Base-by-base conservation (phyloP, 2,888 invertebrate genomes). In the Globia sparganii region DNA sequence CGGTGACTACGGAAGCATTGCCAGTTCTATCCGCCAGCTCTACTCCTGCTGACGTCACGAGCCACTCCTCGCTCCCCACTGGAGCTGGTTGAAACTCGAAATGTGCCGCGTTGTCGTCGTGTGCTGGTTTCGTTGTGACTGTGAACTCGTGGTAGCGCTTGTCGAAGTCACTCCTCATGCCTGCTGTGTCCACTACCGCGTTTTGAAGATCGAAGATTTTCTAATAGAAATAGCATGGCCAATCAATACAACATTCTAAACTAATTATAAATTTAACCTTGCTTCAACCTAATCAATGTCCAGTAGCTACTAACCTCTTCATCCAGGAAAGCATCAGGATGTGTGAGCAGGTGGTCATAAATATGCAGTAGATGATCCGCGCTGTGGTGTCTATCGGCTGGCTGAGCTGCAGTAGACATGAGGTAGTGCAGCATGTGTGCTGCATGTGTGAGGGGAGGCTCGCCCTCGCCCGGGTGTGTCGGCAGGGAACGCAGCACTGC, bases 311-410 rank as follows among this genome's bases (percentile, higher is more conserved):
- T 93, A 92, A 98, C 98, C 97, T 98, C 97, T 93, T 98, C 97
- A 94, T 97, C 97, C 80, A 98, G 97, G 87, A 98, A 97, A 21
- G 98, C 97, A 88, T 97, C 97, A 53, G 97, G 97, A 87, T 96
- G 94, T 80, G 93, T 94, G 65, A 96, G 83, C 59, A 96, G 86
- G 15, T 91, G 93, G 53, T 96, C 95, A 70, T 92, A 96, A 56
- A 96, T 97, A 89, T 97, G 97, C 86, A 98, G 94, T 69, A 98
- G 96, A 86, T 97, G 97, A 91, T 98, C 97, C 61, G 97, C 96
- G 84, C 98, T 97, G 77, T 97, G 97, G 58, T 94, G 69, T 49
- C 93, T 91, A 78, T 96, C 96, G 76, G 72, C 93, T 61, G 83
- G 94, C 67, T 90, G 92, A 0, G 93, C 95, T 85, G 91, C 97